phyloP scores from a whole-genome alignment of 2,113 vertebrate species.

The cattle (Bos taurus) region DNA sequence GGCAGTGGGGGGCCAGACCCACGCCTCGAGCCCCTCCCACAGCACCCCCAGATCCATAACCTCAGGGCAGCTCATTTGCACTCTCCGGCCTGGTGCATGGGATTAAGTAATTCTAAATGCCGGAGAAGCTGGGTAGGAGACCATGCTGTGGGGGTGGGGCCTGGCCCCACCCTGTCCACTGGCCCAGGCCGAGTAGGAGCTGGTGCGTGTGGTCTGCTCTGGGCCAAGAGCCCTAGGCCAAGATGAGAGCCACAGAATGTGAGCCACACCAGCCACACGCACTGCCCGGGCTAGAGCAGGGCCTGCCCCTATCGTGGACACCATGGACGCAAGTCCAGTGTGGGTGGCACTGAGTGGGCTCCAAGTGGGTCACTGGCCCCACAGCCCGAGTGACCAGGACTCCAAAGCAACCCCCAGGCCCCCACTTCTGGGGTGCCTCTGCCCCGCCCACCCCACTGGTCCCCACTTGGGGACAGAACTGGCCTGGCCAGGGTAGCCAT shows the following conservation, averaged over 20 bases:
- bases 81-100: neutral
- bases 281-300: neutral
- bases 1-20: no score
- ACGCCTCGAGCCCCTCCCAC: rapidly evolving
- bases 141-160: neutral
- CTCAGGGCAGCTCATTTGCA: neutral
- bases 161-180: neutral
- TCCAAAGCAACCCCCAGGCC: neutral
- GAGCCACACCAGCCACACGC: neutral
- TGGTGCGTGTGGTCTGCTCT: neutral
- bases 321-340: rapidly evolving
- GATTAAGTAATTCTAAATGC: neutral
- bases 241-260: rapidly evolving
- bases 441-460: neutral
- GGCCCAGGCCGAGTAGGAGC: rapidly evolving
- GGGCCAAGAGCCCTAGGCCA: rapidly evolving
- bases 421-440: neutral
- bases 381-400: rapidly evolving
- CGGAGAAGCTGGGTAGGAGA: neutral
- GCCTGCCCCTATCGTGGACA: rapidly evolving
- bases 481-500: neutral
- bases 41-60: neutral
- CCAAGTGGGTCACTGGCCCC: rapidly evolving
- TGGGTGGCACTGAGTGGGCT: rapidly evolving
- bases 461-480: neutral